Percentiles rank a stretch among this genome's conserved stretches.
Conservation (phyloP, 2,113 vertebrate species). For the Ariopsis seemanni region DNA sequence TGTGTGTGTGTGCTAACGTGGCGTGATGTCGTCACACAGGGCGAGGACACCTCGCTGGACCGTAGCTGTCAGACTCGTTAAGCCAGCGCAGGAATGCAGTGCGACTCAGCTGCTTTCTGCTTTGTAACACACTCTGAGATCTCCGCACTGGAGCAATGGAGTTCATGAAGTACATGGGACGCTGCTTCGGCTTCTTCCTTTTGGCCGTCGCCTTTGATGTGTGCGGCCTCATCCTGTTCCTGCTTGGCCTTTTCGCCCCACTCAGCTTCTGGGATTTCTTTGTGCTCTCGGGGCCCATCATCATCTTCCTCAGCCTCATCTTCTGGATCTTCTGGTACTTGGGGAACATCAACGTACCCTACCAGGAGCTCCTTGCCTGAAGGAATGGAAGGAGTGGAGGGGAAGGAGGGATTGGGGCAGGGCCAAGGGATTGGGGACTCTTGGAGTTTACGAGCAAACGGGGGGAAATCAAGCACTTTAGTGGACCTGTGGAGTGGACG, state of each 20-base stretch:
- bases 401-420: background rate
- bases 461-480: background rate
- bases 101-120: background rate
- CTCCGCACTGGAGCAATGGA: conserved; percentile 50
- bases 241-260: conserved; percentile 76
- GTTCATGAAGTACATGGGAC: conserved; percentile 48
- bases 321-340: conserved; percentile 88
- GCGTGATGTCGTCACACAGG: conserved; percentile 1
- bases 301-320: conserved; percentile 82
- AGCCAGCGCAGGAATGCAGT: conserved; percentile 15
- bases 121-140: background rate
- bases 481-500: background rate
- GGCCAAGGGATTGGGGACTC: background rate
- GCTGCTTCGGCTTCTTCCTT: conserved; percentile 58
- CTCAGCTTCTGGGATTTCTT: conserved; percentile 87
- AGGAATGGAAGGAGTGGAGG: background rate
- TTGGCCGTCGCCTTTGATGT: conserved; percentile 76
- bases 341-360: conserved; percentile 73
- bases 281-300: conserved; percentile 76
- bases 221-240: conserved; percentile 73
- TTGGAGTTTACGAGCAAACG: background rate
- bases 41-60: background rate
- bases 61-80: conserved; percentile 15
- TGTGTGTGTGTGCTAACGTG: conserved; percentile 18
- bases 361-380: conserved; percentile 64